Base-by-base conservation (phyloP, 2,797 vertebrate species). In the Pipistrellus pipistrellus region DNA sequence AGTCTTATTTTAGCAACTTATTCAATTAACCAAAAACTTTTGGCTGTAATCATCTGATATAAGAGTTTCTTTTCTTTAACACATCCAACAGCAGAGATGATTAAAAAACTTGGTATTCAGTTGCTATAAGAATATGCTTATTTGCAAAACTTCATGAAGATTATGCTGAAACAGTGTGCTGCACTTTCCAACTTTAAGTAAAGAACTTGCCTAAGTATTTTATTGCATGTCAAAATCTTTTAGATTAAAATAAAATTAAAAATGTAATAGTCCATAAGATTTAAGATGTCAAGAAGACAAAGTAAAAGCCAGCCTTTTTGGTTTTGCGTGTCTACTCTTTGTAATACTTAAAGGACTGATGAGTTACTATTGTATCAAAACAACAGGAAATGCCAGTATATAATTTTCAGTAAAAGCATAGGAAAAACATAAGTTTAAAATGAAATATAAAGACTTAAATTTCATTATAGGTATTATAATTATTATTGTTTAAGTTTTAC, bases 201-300 rank as follows among this genome's bases (percentile, higher is more conserved):
- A 69, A 95, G 5, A 4, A 88, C 25, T 88, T 92, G 62, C 10
- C 89, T 92, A 95, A 92, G 82, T 95, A 93, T 93, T 88, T 95
- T 86, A 94, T 93, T 88, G 32, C 7, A 27, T 84, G 41, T 94
- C 82, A 91, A 84, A 93, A 87, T 72, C 30, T 83, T 10, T 71
- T 93, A 80, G 51, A 85, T 88, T 85, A 92, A 91, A 93, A 84
- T 71, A 81, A 89, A 89, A 93, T 53, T 80, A 12, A 96, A 94
- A 91, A 88, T 90, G 9, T 92, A 93, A 64, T 85, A 87, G 72
- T 95, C 35, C n/a, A 85, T 41, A 90, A 25, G 64, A 96, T 89
- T 87, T 89, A 94, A 94, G 87, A 85, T 85, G 86, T 10, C 75
- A 95, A 91, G 11, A 94, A 92, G 53, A 66, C 30, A 44, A 83